Evolutionary conservation across 2,797 vertebrate genomes (phyloP).

Genomic region (Acipenser transmontanus): DNA sequence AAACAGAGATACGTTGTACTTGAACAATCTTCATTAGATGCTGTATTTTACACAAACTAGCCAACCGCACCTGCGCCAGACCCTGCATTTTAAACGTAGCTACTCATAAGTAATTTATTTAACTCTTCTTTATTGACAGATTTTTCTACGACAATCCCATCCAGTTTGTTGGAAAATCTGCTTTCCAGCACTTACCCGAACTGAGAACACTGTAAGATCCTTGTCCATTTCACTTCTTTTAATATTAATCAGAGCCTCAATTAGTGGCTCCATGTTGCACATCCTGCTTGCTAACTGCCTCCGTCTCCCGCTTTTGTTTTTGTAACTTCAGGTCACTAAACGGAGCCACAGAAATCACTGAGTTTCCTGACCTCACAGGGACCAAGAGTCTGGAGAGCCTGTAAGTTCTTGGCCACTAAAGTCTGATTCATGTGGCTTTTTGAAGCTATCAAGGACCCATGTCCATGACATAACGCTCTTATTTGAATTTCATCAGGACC

Average conservation of each 20-base stretch:
- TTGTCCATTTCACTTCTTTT: constrained; percentile 6
- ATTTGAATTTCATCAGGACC: constrained; percentile 57
- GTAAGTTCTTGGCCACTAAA: constrained; percentile 55
- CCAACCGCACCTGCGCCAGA: too few relatives aligned
- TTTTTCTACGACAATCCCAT: constrained; percentile 93
- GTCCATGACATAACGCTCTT: constrained; percentile 1
- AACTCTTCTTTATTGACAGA: constrained; percentile 40
- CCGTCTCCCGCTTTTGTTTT: constrained; percentile 13
- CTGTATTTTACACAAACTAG: too few relatives aligned
- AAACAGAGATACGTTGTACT: too few relatives aligned
- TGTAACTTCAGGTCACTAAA: constrained; percentile 73
- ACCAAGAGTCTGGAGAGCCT: constrained; percentile 80
- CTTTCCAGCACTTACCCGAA: constrained; percentile 86
- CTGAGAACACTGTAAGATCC: constrained; percentile 78
- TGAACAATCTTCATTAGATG: too few relatives aligned
- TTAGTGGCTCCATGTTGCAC: background rate
- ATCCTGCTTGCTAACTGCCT: background rate
- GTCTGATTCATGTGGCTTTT: too few relatives aligned
- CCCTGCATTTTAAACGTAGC: too few relatives aligned
- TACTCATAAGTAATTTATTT: too few relatives aligned
- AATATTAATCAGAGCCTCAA: background rate
- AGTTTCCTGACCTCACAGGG: constrained; percentile 84
- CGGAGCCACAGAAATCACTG: constrained; percentile 79
- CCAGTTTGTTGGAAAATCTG: constrained; percentile 80
- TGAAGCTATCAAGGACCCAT: background rate